Evolutionary conservation across 2,797 vertebrate genomes (phyloP), one percentile per base, ranked within the genome.

Genomic region (Mormyrus proboscirostris): DNA sequence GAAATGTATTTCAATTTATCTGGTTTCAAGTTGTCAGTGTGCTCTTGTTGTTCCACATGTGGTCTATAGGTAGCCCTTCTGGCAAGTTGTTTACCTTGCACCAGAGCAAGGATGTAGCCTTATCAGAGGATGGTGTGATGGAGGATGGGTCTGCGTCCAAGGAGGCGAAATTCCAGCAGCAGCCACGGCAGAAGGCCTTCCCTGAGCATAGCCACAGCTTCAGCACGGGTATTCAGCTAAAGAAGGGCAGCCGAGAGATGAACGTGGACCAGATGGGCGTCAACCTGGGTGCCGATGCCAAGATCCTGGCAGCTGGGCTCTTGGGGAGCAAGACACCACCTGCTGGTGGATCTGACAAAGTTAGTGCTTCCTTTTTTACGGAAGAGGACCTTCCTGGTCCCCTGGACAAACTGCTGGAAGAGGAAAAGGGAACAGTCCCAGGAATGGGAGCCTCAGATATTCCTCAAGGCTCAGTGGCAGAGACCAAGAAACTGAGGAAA

Each of bases 161-260:
- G 33, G 96, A 96, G 49, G 95, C 91, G 92, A 93, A 93, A 90
- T 94, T 95, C 88, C 96, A 95, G 94, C 94, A 94, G 84, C 95
- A 95, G 91, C 98, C 97, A 94, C 92, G 96, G 19, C 96, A 96
- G 91, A 99, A 98, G 90, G 90, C 96, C 89, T 99, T 98, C 84
- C 89, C 96, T 0, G 97, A 98, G 90, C 97, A 97, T 92, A 99
- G 97, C 93, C 98, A 98, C 90, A 99, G 98, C 93, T 99, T 99
- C 92, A 99, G 97, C 12, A 96, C 96, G 19, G 97, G 97, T 85
- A 99, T 99, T 97, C 95, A 98, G 22, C 93, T 95, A 14, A 98
- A 99, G 93, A 97, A 98, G 90, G 96, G 95, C 90, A 97, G 95
- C 89, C 94, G 97, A 93, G 97, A 97, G 89, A 92, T 95, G 59